phyloP scores from a whole-genome alignment of 2,797 vertebrate species.

The Hypotaenidia okinawae region DNA sequence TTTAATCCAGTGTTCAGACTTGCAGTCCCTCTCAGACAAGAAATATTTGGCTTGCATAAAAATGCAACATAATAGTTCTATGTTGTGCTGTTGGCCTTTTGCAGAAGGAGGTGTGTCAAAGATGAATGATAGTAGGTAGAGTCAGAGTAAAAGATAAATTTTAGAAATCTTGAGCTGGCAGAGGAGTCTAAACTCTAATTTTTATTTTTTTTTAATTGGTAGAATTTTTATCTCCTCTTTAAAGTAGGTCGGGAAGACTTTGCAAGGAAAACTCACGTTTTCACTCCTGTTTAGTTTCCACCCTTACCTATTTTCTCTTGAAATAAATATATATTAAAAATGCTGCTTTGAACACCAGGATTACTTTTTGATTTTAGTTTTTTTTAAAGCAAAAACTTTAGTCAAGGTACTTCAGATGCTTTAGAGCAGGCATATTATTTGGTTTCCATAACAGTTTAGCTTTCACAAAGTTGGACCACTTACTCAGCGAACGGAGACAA shows the following conservation, averaged over 20 bases:
- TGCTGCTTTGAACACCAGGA: neutral
- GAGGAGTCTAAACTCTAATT: neutral
- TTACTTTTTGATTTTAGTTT: neutral
- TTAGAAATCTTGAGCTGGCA: neutral
- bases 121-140: neutral
- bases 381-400: neutral
- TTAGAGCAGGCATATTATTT: neutral
- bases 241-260: neutral
- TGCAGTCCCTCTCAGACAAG: neutral
- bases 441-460: neutral
- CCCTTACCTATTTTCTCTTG: neutral
- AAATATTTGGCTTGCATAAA: neutral
- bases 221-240: neutral
- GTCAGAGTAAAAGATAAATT: neutral
- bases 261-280: neutral
- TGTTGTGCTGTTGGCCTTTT: neutral
- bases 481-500: neutral
- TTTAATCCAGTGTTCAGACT: neutral
- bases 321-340: neutral
- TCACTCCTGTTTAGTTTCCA: neutral
- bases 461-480: neutral
- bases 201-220: neutral
- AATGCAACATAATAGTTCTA: neutral
- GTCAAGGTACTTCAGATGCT: neutral
- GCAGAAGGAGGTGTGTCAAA: neutral